phyloP scores from a whole-genome alignment of 2,888 invertebrate species.

The Cheilosia grossa region DNA sequence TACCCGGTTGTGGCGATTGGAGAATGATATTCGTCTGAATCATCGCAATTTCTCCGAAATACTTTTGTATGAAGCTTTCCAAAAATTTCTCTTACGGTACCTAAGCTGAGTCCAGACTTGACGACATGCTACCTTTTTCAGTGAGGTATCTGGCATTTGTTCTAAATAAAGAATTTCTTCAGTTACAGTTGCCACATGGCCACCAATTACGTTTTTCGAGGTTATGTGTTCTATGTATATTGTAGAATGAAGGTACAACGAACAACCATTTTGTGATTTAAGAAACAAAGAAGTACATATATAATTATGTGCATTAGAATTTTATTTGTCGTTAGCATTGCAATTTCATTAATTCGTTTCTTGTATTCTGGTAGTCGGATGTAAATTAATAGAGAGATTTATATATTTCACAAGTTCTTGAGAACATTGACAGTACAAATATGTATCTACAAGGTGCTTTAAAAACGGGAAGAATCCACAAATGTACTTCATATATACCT shows the following conservation, averaged over 20 bases:
- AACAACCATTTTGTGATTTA: not conserved
- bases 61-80: slow-evolving; percentile 24
- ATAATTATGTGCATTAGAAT: too few relatives aligned
- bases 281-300: too few relatives aligned
- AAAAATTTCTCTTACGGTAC: slow-evolving; percentile 51
- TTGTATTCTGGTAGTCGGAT: too few relatives aligned
- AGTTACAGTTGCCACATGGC: slow-evolving; percentile 36
- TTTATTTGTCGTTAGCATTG: too few relatives aligned
- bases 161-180: not conserved
- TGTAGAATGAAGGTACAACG: not conserved
- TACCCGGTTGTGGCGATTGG: not conserved
- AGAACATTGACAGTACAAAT: too few relatives aligned
- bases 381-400: too few relatives aligned
- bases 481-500: too few relatives aligned
- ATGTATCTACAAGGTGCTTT: too few relatives aligned
- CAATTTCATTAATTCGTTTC: too few relatives aligned
- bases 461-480: too few relatives aligned
- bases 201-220: slow-evolving; percentile 21
- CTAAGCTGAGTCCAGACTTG: not conserved
- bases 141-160: not conserved
- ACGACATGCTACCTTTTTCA: not conserved
- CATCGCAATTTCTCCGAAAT: slow-evolving; percentile 38
- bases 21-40: slow-evolving; percentile 17
- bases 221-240: slow-evolving; percentile 21
- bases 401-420: too few relatives aligned